phyloP scores from a whole-genome alignment of 2,113 vertebrate genomes.

The Saguinus midas region DNA sequence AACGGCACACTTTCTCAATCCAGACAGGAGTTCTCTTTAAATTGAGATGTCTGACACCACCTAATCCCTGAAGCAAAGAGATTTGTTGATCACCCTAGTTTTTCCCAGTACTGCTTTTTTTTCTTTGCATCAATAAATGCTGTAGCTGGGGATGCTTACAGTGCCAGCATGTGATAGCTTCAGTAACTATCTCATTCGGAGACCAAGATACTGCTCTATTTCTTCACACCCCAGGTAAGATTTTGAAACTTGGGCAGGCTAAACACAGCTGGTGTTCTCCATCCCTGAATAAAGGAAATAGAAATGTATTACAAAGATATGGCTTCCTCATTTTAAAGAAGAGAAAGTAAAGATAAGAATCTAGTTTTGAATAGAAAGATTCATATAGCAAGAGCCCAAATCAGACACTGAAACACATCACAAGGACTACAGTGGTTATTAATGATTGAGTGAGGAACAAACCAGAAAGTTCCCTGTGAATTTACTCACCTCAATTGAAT shows the following conservation, averaged over 20 bases:
- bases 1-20: neutral
- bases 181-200: constrained; percentile 46
- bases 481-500: neutral
- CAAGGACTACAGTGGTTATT: neutral
- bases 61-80: neutral
- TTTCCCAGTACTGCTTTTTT: neutral
- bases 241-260: neutral
- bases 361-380: neutral
- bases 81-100: neutral
- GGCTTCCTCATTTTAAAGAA: neutral
- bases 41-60: neutral
- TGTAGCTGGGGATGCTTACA: constrained; percentile 43
- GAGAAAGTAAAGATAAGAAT: neutral
- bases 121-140: constrained; percentile 61
- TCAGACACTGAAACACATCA: neutral
- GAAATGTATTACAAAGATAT: neutral
- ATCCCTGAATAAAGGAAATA: constrained; percentile 21
- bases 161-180: constrained; percentile 17
- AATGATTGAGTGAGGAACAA: neutral
- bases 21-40: neutral
- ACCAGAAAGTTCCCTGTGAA: neutral
- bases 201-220: neutral
- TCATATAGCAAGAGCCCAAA: neutral
- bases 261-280: constrained; percentile 49
- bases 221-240: constrained; percentile 31